Base-by-base conservation (phyloP, 2,888 invertebrate species). In the Phoenoteleia sp. region DNA sequence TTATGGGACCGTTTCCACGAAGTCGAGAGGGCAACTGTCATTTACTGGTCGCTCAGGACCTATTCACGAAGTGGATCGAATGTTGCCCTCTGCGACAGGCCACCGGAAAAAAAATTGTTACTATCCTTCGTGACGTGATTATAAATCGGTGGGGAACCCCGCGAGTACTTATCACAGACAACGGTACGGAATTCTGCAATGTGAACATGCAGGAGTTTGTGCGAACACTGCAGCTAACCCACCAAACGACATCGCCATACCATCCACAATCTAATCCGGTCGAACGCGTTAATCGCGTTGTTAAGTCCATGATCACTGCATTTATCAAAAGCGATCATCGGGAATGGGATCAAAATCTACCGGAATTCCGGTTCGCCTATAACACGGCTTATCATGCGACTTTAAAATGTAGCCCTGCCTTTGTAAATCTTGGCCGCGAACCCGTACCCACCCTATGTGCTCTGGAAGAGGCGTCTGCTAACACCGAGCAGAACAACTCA, bases 111-210 rank as follows among this genome's bases (percentile, higher is more conserved):
- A 62, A 42, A 21, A 71, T 82, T 13, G 17, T n/a, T 2, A 54
- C 25, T 3, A 45, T 52, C 2, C 33, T 89, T 11, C 74, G 83
- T 7, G 80, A 88, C 0, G 36, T 86, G 1, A 74, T 88, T 0
- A 64, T 88, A 5, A 66, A 79, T 7, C 47, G 75, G 0, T 89
- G 84, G 62, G 90, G 90, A 5, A 49, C 52, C 1, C 88, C 88
- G 0, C 25, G 82, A 49, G 49, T 47, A 7, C 27, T 89, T 0
- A 45, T 89, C 0, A 79, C 71, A 0, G 90, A 90, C 45, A 87
- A 89, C 56, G 88, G 89, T 0, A 81, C 82, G 3, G 84, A 87
- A 29, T 88, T 86, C 45, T 67, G 58, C 0, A 82, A 84, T 47
- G 17, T 7, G 0, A 29, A 21, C 17, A n/a, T 81, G 39, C 15